A percentile compares a stretch with the other conserved stretches of the same genome.
Evolutionary conservation across 2,113 vertebrate genomes (phyloP).

Genomic region (Menidia beryllina): DNA sequence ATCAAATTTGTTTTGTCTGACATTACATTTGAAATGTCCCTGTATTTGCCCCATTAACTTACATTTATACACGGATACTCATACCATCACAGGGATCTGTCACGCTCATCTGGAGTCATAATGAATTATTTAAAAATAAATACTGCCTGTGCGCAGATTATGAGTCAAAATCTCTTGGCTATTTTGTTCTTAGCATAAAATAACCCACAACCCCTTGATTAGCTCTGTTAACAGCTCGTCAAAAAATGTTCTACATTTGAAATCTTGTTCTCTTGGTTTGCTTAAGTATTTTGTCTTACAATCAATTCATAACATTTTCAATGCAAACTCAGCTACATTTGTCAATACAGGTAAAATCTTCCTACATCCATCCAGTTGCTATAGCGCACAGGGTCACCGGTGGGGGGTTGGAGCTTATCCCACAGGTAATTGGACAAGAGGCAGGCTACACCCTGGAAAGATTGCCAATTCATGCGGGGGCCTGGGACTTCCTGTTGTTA

Average conservation of each 20-base stretch:
- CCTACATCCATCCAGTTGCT: too few relatives aligned
- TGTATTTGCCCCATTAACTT: conserved; percentile 62
- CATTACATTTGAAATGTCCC: conserved; percentile 43
- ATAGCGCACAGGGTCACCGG: too few relatives aligned
- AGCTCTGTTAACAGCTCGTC: neutral
- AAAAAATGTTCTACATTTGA: neutral
- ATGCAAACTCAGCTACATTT: neutral
- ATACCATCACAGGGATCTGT: conserved; percentile 34
- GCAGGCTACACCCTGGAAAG: too few relatives aligned
- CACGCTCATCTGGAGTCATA: conserved; percentile 32
- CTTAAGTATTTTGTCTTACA: neutral
- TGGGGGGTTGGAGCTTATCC: too few relatives aligned
- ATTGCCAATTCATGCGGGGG: too few relatives aligned
- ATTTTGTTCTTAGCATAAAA: neutral
- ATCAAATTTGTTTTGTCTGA: conserved; percentile 50
- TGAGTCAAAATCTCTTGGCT: too few relatives aligned
- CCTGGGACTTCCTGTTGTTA: neutral
- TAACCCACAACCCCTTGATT: neutral
- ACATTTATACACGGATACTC: conserved; percentile 63
- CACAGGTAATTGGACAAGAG: too few relatives aligned
- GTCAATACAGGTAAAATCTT: neutral
- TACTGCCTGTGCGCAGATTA: neutral
- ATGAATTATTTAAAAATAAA: too few relatives aligned
- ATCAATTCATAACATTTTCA: neutral
- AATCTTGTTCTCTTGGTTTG: neutral